Percentiles rank a stretch among this genome's conserved stretches.
Evolutionary conservation across 2,113 vertebrate species (phyloP).

Genomic region (Mesocricetus auratus): DNA sequence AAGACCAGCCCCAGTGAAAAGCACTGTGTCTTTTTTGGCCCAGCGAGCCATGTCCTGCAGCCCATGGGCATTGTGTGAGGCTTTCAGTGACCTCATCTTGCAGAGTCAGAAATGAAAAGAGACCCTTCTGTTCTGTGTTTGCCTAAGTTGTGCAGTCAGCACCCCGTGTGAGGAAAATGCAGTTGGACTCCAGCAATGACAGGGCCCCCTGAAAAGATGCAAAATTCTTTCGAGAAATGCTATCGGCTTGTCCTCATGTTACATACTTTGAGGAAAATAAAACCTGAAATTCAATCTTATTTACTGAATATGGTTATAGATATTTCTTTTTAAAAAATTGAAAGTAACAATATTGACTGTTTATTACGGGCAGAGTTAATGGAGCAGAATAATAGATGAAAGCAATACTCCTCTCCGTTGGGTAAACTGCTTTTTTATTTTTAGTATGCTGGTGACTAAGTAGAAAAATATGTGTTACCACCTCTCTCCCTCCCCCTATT

Average conservation of each 20-base stretch:
- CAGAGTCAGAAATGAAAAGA: slow-evolving; percentile 80
- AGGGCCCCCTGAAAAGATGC: slow-evolving; percentile 51
- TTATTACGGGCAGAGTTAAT: slow-evolving; percentile 1
- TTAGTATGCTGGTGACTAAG: slow-evolving; percentile 58
- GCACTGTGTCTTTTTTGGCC: slow-evolving; percentile 77
- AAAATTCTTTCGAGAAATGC: slow-evolving; percentile 32
- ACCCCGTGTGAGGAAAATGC: slow-evolving; percentile 68
- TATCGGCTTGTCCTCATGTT: slow-evolving; percentile 23
- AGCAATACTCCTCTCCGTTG: background rate
- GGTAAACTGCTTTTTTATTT: background rate
- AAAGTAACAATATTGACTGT: slow-evolving; percentile 33
- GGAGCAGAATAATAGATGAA: slow-evolving; percentile 12
- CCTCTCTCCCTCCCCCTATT: background rate
- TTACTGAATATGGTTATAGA: background rate
- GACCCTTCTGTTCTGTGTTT: slow-evolving; percentile 81
- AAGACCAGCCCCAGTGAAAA: slow-evolving; percentile 71
- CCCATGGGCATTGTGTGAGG: slow-evolving; percentile 78
- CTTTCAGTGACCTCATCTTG: slow-evolving; percentile 82
- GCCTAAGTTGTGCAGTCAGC: slow-evolving; percentile 66
- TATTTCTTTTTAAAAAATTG: background rate
- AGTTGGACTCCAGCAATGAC: slow-evolving; percentile 50
- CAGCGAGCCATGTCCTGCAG: slow-evolving; percentile 64
- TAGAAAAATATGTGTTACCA: slow-evolving; percentile 61
- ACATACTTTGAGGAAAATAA: slow-evolving; percentile 29
- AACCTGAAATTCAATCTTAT: background rate